These are phyloP conservation scores for Dunckerocampus dactyliophorus DNA, from an alignment of 2,113 vertebrate genomes.

Conservation along the genomic window DNA sequence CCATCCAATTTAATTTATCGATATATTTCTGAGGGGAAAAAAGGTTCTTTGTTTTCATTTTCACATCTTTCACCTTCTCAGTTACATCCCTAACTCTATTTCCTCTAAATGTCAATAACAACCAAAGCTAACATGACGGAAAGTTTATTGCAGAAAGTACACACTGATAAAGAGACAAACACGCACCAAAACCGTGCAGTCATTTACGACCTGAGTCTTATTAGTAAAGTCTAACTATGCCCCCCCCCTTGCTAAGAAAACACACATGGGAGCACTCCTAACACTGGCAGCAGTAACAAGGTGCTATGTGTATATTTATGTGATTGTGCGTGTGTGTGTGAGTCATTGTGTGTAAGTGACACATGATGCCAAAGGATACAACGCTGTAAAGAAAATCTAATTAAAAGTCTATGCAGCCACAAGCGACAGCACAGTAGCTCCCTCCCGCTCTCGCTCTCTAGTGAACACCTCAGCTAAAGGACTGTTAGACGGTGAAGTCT, in stretches of 20 bases:
- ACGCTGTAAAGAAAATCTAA: constrained; percentile 67
- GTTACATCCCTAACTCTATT: constrained; percentile 9
- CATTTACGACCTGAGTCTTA: constrained; percentile 50
- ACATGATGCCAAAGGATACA: constrained; percentile 55
- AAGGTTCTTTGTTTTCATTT: not conserved
- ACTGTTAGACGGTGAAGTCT: constrained; percentile 37
- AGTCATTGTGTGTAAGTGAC: not conserved
- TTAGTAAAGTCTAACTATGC: constrained; percentile 52
- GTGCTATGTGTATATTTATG: constrained; percentile 52
- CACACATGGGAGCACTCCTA: constrained; percentile 42
- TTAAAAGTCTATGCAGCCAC: constrained; percentile 61
- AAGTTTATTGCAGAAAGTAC: constrained; percentile 44
- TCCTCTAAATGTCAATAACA: constrained; percentile 15
- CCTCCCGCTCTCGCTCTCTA: constrained; percentile 29
- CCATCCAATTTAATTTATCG: not conserved
- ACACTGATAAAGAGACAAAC: constrained; percentile 33
- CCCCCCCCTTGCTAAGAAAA: constrained; percentile 42
- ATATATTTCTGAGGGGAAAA: not conserved
- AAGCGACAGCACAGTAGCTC: constrained; percentile 34
- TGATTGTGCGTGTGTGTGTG: constrained; percentile 28
- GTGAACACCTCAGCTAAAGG: constrained; percentile 51
- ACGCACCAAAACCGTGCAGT: constrained; percentile 17
- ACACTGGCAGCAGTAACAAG: constrained; percentile 64
- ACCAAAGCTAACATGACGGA: constrained; percentile 22
- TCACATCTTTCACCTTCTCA: constrained; percentile 3